Conservation (phyloP, 1,140 invertebrate genomes). For the Piezodorus guildinii region DNA sequence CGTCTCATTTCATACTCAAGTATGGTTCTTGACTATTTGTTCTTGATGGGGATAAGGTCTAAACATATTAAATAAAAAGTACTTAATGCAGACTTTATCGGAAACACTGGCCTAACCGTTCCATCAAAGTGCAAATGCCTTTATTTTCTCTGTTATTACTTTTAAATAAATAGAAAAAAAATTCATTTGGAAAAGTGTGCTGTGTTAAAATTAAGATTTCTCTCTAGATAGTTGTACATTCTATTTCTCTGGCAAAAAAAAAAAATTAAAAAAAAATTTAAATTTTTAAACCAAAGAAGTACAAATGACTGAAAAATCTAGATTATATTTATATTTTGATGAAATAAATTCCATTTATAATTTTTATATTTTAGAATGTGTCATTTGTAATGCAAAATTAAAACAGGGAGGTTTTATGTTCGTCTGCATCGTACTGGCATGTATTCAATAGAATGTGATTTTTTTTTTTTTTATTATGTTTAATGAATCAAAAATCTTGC, state of each 20-base stretch:
- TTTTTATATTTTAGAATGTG: conserved; percentile 24
- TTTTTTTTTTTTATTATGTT: conserved; percentile 20
- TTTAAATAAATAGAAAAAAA: conserved; percentile 7
- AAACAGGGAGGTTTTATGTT: conserved; percentile 25
- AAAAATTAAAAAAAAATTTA: conserved; percentile 14
- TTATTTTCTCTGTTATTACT: conserved; percentile 20
- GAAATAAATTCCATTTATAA: conserved; percentile 23
- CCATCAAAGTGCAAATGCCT: conserved; percentile 22
- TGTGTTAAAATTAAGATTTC: conserved; percentile 25
- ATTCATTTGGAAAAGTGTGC: conserved; percentile 24
- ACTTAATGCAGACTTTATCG: conserved; percentile 14
- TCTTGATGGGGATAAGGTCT: conserved; percentile 18
- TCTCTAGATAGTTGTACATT: conserved; percentile 23
- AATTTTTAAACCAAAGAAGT: conserved; percentile 25
- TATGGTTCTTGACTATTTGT: conserved; percentile 13
- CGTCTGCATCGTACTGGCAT: conserved; percentile 19
- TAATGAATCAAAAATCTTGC: conserved; percentile 19
- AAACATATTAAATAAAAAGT: conserved; percentile 12
- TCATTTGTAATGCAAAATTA: conserved; percentile 26
- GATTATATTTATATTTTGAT: conserved; percentile 26
- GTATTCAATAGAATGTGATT: conserved; percentile 22
- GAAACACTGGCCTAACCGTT: conserved; percentile 23
- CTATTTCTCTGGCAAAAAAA: conserved; percentile 24
- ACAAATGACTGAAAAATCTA: conserved; percentile 26
- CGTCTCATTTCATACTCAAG: background rate